Percentiles rank a stretch among this genome's conserved stretches.
phyloP scores from a whole-genome alignment of 1,140 invertebrate genomes.

The Drosophila cardini region DNA sequence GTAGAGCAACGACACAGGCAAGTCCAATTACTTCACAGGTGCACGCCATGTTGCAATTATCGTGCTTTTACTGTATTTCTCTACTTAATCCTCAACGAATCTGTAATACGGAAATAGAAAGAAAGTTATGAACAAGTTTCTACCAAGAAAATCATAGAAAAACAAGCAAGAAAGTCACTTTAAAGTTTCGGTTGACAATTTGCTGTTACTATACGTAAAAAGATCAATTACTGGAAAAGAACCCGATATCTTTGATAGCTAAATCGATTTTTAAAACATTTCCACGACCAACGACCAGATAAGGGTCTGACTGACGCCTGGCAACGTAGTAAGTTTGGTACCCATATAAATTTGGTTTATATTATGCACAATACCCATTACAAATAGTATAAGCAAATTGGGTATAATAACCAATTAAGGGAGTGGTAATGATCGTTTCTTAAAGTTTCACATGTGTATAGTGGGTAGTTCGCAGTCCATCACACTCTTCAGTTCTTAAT shows the following conservation, averaged over 20 bases:
- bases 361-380: background rate
- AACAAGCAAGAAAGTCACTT: background rate
- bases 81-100: background rate
- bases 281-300: constrained; percentile 4
- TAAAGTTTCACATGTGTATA: too few relatives aligned
- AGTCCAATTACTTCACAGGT: constrained; percentile 79
- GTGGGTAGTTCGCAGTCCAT: too few relatives aligned
- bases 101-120: constrained; percentile 21
- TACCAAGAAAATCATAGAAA: background rate
- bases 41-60: constrained; percentile 59
- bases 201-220: background rate
- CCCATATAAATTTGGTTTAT: constrained; percentile 3
- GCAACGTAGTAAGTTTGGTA: constrained; percentile 7
- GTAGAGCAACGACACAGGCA: constrained; percentile 78
- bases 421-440: too few relatives aligned
- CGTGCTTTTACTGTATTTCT: background rate
- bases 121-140: background rate
- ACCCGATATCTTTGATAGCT: constrained; percentile 18
- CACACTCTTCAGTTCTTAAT: background rate
- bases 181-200: background rate
- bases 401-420: background rate
- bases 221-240: constrained; percentile 9
- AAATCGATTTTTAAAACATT: constrained; percentile 29
- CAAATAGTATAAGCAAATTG: background rate
- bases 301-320: constrained; percentile 12